These are phyloP conservation scores for Rhinoptilus africanus DNA, from an alignment of 2,113 vertebrate genomes.

Conservation along the genomic window DNA sequence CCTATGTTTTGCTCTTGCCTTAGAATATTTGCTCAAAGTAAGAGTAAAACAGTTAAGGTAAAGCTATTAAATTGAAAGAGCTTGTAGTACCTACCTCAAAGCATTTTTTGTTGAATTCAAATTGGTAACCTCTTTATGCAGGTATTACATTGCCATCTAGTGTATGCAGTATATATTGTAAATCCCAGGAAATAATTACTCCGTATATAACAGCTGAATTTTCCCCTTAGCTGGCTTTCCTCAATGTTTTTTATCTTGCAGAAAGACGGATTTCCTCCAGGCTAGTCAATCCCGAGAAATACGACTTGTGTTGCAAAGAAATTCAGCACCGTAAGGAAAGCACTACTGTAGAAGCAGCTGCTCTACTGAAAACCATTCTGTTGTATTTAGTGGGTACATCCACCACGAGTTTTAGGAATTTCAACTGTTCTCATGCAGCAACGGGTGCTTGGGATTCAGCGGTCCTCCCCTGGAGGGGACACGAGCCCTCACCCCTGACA, in stretches of 20 bases:
- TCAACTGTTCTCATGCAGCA: background rate
- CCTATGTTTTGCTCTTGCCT: background rate
- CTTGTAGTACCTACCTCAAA: background rate
- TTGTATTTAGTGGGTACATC: background rate
- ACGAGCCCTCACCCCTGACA: fast-evolving
- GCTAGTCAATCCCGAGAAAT: background rate
- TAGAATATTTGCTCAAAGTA: background rate
- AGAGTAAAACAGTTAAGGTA: background rate
- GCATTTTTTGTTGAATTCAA: background rate
- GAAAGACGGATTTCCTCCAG: background rate
- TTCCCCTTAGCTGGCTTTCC: background rate
- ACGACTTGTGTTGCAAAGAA: fast-evolving
- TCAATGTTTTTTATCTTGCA: background rate
- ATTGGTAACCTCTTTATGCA: background rate
- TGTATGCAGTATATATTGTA: background rate
- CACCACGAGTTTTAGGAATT: background rate
- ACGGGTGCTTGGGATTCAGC: background rate
- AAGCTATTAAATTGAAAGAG: background rate
- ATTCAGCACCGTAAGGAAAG: background rate
- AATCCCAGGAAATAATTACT: background rate
- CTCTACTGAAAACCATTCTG: background rate
- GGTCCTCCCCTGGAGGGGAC: fast-evolving
- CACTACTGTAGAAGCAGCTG: background rate
- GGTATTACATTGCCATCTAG: slow-evolving; percentile 69
- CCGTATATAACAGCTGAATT: background rate